Percentiles rank a stretch among this genome's conserved stretches.
Evolutionary conservation across 2,888 invertebrate species (phyloP).

Genomic region (Plagiodera versicolora): DNA sequence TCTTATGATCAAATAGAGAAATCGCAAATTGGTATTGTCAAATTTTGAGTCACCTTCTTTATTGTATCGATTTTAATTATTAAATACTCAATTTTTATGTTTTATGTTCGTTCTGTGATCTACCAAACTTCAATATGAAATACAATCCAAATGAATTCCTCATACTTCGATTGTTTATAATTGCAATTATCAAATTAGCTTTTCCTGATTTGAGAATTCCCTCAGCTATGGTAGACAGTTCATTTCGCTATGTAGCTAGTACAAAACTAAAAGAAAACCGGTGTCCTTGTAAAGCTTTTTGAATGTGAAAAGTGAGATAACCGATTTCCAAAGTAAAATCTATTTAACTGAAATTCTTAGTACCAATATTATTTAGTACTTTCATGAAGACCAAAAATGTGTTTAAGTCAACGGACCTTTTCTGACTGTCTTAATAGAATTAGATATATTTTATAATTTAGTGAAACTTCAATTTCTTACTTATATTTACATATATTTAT

Average conservation of each 20-base stretch:
- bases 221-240: slow-evolving; percentile 28
- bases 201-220: slow-evolving; percentile 19
- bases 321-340: slow-evolving; percentile 36
- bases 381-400: not conserved
- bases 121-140: too few species aligned
- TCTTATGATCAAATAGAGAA: too few species aligned
- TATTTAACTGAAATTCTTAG: not conserved
- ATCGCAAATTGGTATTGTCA: too few species aligned
- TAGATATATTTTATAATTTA: not conserved
- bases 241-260: slow-evolving; percentile 35
- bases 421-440: not conserved
- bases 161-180: too few species aligned
- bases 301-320: slow-evolving; percentile 39
- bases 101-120: too few species aligned
- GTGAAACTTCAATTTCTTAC: not conserved
- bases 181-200: not conserved
- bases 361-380: not conserved
- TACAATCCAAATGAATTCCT: too few species aligned
- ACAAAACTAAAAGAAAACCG: slow-evolving; percentile 33
- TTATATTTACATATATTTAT: not conserved
- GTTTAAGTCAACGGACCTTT: not conserved
- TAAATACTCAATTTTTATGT: too few species aligned
- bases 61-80: too few species aligned
- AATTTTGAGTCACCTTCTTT: too few species aligned
- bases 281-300: slow-evolving; percentile 45